Conservation (phyloP, 2,113 vertebrate genomes). For the Anguilla japonica region DNA sequence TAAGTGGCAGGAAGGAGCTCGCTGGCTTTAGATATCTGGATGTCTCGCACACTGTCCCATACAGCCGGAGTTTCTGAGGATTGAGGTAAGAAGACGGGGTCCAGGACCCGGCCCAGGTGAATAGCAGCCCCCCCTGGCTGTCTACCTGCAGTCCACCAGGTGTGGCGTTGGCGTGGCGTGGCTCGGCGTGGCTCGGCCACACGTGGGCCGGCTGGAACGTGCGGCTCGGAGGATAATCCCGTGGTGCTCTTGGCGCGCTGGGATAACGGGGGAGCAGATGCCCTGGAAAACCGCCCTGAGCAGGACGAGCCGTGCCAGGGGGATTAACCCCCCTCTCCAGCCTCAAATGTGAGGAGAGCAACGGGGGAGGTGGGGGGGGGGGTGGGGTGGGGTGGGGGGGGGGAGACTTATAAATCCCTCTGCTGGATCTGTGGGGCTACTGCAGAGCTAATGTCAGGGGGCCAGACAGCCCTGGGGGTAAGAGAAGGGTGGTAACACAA, state of each 20-base stretch:
- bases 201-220: not conserved
- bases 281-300: not conserved
- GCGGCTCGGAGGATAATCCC: not conserved
- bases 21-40: not conserved
- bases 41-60: not conserved
- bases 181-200: not conserved
- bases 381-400: not conserved
- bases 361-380: not conserved
- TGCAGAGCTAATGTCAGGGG: not conserved
- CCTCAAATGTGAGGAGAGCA: not conserved
- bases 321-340: not conserved
- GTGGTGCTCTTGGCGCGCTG: not conserved
- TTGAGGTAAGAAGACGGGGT: not conserved
- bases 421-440: not conserved
- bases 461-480: not conserved
- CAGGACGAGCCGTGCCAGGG: not conserved
- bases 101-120: not conserved
- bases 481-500: not conserved
- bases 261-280: not conserved
- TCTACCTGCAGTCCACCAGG: not conserved
- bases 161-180: no score
- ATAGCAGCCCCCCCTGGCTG: not conserved
- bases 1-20: not conserved
- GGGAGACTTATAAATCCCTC: not conserved
- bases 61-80: not conserved